Percentiles rank a stretch among this genome's conserved stretches.
These are phyloP conservation scores for Crotalus tigris DNA, from an alignment of 2,113 vertebrate genomes.

Conservation along the genomic window DNA sequence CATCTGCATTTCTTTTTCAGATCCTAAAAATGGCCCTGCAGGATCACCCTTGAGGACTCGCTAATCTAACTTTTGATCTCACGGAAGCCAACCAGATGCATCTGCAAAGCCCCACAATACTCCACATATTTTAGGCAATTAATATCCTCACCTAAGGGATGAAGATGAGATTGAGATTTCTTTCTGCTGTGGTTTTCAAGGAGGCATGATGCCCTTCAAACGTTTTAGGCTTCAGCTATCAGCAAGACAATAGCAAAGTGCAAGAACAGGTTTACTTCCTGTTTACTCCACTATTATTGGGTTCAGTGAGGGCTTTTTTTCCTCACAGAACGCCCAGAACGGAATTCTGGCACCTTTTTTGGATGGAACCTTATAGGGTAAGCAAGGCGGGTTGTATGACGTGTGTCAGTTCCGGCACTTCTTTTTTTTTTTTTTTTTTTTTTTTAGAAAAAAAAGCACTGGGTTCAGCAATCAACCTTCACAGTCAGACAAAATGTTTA, in stretches of 20 bases:
- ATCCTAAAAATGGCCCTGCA: not conserved
- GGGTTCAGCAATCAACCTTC: not conserved
- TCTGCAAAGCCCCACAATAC: not conserved
- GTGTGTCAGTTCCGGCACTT: too few species aligned
- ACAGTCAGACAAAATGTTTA: not conserved
- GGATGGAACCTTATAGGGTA: too few species aligned
- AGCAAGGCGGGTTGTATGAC: too few species aligned
- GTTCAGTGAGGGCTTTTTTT: not conserved
- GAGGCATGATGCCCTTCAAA: not conserved
- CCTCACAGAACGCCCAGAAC: too few species aligned
- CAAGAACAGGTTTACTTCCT: not conserved
- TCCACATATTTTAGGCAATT: not conserved
- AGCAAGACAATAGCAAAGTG: not conserved
- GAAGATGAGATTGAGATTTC: not conserved
- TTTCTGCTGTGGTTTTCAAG: not conserved
- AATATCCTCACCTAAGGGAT: not conserved
- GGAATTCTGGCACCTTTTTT: too few species aligned
- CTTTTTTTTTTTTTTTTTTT: too few species aligned
- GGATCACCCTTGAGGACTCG: not conserved
- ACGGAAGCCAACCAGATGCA: not conserved
- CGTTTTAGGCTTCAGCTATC: not conserved
- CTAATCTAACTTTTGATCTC: not conserved
- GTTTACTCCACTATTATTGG: not conserved
- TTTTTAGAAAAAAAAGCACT: not conserved
- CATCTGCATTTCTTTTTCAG: not conserved